These are phyloP conservation scores for Tribolium castaneum DNA, from an alignment of 1,140 invertebrate species.

Conservation along the genomic window DNA sequence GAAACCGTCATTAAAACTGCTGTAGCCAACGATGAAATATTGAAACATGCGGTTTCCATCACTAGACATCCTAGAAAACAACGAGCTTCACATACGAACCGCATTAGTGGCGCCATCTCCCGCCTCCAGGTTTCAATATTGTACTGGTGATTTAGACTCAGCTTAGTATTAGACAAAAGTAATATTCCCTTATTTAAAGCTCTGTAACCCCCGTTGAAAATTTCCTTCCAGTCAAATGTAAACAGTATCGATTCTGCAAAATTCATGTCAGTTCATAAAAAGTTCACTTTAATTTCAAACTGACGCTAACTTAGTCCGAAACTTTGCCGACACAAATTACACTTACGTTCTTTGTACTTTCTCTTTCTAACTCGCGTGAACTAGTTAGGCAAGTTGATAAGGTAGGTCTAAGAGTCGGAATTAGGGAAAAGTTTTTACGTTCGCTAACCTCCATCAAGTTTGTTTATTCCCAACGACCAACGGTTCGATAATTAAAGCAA, in stretches of 20 bases:
- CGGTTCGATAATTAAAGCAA: neutral
- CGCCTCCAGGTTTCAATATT: too few relatives aligned
- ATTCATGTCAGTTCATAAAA: conserved; percentile 61
- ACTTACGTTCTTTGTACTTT: conserved; percentile 63
- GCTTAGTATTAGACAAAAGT: too few relatives aligned
- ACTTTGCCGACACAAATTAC: conserved; percentile 62
- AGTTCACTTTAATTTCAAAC: conserved; percentile 62
- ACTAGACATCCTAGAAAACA: too few relatives aligned
- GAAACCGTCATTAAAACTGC: too few relatives aligned
- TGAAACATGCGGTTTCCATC: too few relatives aligned
- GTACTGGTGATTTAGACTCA: too few relatives aligned
- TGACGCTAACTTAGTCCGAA: conserved; percentile 58
- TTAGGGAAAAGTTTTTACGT: conserved; percentile 55
- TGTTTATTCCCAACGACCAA: neutral
- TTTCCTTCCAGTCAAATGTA: conserved; percentile 51
- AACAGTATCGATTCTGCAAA: conserved; percentile 62
- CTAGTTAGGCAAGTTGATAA: conserved; percentile 57
- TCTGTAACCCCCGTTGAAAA: neutral
- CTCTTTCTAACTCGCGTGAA: conserved; percentile 62
- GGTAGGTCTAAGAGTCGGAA: conserved; percentile 59
- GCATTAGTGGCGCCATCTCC: too few relatives aligned
- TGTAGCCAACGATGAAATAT: too few relatives aligned
- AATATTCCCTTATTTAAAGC: neutral
- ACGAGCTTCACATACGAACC: too few relatives aligned
- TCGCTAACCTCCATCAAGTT: neutral